These are phyloP conservation scores for Rapana venosa DNA, from an alignment of 2,888 invertebrate genomes.

Conservation along the genomic window DNA sequence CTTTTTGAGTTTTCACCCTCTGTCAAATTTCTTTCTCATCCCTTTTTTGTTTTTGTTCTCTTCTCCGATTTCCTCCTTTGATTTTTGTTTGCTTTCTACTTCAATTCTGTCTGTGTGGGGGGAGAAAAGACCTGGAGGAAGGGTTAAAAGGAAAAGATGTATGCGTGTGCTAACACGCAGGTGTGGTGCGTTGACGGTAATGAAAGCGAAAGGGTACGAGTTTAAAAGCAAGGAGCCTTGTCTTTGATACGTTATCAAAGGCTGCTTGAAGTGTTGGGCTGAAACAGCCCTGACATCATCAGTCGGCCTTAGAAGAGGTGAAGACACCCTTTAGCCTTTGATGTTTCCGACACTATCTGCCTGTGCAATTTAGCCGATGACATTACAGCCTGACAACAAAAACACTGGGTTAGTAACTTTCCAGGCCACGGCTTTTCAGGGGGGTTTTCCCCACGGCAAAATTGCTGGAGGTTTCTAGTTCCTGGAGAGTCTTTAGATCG, in stretches of 20 bases:
- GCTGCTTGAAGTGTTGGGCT: neutral
- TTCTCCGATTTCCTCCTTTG: too few species aligned
- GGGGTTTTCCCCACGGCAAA: neutral
- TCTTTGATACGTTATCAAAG: constrained; percentile 3
- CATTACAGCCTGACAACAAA: neutral
- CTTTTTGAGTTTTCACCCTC: too few species aligned
- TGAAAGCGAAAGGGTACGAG: neutral
- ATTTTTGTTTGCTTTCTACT: too few species aligned
- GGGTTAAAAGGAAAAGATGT: too few species aligned
- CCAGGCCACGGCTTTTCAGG: neutral
- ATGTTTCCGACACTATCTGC: neutral
- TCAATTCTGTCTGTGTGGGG: too few species aligned
- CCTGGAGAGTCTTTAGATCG: neutral
- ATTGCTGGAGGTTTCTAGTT: neutral
- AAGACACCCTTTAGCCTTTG: neutral
- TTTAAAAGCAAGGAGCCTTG: neutral
- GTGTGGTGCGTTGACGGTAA: too few species aligned
- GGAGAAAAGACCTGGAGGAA: too few species aligned
- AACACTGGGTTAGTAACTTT: constrained; percentile 14
- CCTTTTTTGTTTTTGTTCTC: too few species aligned
- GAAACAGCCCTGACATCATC: constrained; percentile 1
- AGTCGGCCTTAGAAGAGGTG: constrained; percentile 5
- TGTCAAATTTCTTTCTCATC: too few species aligned
- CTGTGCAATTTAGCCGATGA: neutral
- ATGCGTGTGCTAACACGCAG: too few species aligned